Evolutionary conservation across 2,888 invertebrate species (phyloP).

Genomic region (Hyles lineata): DNA sequence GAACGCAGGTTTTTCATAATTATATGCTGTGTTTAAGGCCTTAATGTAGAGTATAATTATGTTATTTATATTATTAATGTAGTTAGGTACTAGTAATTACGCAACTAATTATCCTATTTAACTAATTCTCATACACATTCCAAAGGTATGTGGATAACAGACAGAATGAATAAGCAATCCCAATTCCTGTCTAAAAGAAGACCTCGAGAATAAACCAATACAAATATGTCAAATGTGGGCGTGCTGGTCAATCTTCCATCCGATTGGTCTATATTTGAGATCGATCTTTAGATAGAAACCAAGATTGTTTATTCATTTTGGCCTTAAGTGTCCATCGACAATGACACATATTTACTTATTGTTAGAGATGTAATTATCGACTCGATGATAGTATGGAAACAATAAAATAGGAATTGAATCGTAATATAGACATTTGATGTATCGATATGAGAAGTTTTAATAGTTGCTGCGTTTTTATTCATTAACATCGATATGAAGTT

Average conservation of each 20-base stretch:
- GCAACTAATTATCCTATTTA: slow-evolving; percentile 16
- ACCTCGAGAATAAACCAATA: no score
- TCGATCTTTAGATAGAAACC: no score
- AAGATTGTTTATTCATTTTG: no score
- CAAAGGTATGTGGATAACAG: slow-evolving; percentile 7
- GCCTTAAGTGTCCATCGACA: slow-evolving; percentile 17
- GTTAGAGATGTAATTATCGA: neutral
- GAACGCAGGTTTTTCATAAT: neutral
- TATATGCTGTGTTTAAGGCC: neutral
- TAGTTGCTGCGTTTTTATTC: no score
- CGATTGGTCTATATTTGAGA: no score
- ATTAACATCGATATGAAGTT: no score
- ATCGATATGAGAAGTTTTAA: no score
- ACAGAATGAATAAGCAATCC: no score
- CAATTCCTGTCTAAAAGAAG: no score
- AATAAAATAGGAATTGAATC: neutral
- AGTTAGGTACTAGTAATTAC: slow-evolving; percentile 28
- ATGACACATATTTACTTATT: neutral
- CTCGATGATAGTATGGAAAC: neutral
- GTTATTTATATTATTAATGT: slow-evolving; percentile 25
- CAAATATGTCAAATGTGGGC: no score
- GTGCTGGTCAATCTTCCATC: no score
- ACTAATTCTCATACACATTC: slow-evolving; percentile 27
- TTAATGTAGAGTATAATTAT: slow-evolving; percentile 23
- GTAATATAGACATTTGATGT: neutral